Evolutionary conservation across 1,140 invertebrate genomes (phyloP).

Genomic region (Hypsibius dujardini): DNA sequence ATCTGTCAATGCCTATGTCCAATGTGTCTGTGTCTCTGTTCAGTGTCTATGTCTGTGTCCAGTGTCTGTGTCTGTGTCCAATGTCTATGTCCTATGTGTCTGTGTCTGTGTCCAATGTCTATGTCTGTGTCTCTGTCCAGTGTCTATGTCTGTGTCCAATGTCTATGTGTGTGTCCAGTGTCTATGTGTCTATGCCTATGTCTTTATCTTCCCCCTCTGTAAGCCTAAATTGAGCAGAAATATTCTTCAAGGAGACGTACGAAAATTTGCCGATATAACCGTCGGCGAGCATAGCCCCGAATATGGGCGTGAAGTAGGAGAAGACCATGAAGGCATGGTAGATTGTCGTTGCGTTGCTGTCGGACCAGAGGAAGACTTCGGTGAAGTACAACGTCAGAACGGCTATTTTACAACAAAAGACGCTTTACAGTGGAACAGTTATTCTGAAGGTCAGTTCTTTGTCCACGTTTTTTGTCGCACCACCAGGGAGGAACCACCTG

Average conservation of each 20-base stretch:
- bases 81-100: no score
- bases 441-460: neutral
- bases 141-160: no score
- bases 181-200: no score
- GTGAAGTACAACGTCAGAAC: constrained; percentile 60
- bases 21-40: neutral
- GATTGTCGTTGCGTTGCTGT: constrained; percentile 51
- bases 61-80: no score
- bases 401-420: constrained; percentile 41
- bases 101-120: no score
- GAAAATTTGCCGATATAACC: constrained; percentile 65
- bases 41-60: neutral
- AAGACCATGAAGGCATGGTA: constrained; percentile 64
- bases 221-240: no score
- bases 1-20: no score
- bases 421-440: neutral
- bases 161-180: no score
- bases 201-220: no score
- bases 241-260: constrained; percentile 28
- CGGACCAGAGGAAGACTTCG: constrained; percentile 44
- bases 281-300: constrained; percentile 73
- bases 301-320: constrained; percentile 66
- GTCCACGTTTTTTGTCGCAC: neutral
- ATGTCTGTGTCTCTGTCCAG: no score
- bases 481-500: no score